phyloP scores from a whole-genome alignment of 2,888 invertebrate species.

The Harpalus rufipes region DNA sequence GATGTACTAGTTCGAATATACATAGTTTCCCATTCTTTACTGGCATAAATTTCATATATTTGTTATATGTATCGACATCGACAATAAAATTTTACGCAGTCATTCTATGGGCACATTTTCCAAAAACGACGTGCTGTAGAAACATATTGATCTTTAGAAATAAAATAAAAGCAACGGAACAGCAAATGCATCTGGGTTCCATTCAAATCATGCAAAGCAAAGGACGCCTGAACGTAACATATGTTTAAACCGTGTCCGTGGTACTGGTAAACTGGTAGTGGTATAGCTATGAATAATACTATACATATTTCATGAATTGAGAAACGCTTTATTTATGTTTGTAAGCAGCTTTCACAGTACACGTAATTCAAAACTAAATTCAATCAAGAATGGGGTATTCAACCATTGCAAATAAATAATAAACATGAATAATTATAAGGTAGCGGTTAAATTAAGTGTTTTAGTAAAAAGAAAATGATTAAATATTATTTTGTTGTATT shows the following conservation, averaged over 20 bases:
- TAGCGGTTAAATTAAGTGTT: no score
- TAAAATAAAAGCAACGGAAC: not conserved
- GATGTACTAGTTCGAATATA: not conserved
- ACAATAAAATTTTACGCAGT: conserved; percentile 18
- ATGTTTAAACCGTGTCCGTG: conserved; percentile 40
- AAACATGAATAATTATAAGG: no score
- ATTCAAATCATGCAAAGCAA: conserved; percentile 13
- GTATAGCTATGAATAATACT: conserved; percentile 30
- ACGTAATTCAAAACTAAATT: not conserved
- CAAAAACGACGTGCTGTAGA: conserved; percentile 23
- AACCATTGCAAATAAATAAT: no score
- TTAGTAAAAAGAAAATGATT: no score
- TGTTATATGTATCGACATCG: not conserved
- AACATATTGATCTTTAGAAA: conserved; percentile 38
- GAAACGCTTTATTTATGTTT: conserved; percentile 45
- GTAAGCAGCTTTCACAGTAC: conserved; percentile 20
- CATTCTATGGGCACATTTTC: conserved; percentile 10
- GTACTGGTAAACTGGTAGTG: no score
- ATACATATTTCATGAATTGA: conserved; percentile 56
- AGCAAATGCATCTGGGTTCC: conserved; percentile 37
- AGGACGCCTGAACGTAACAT: conserved; percentile 32
- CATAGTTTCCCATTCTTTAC: not conserved
- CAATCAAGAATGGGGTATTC: no score
- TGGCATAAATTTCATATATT: not conserved
- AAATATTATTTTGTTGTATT: no score